Evolutionary conservation across 1,140 invertebrate species (phyloP), one percentile per base, ranked within the genome.

Genomic region (Artemia franciscana): DNA sequence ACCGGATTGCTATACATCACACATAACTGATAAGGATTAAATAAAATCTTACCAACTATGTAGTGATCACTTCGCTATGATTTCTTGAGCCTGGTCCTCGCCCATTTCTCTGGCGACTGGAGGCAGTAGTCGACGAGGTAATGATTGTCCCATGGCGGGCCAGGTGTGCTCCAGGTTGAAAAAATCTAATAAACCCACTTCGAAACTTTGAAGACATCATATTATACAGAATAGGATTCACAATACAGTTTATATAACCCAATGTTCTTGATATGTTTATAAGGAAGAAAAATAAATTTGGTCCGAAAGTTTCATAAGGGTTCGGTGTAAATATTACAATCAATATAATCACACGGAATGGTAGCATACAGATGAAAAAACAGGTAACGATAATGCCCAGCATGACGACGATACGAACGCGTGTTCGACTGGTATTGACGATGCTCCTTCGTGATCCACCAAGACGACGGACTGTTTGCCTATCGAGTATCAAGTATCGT

Each of bases 281-380:
- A 51, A 51, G 12, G 12, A 51, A 18, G 2, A 51, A 18, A 51
- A 51, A 51, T 51, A 51, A 2, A 60, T 24, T 26, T 67, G 25
- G 5, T 73, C 59, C 0, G 67, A 65, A 12, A 69, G 66, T 0
- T 51, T 12, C 12, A 51, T 15, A 72, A 4, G 77, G 81, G 61
- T 67, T 63, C n/a, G n/a, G n/a, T 0, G 80, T 78, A 24, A 87
- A 68, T 0, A 89, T 78, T 21, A 88, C 80, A 78, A 82, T 87
- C n/a, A 91, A 69, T 4, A 80, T 86, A n/a, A 92, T 77, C 0
- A 87, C 77, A 59, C 86, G 78, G 67, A 91, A 86, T 0, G 90
- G 90, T 68, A 90, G 78, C 5, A 91, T 73, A 68, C 87, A 91
- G 4, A 91, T 69, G 73, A 92, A 92, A 71, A 91, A 92, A 65